Evolutionary conservation across 1,140 invertebrate species (phyloP).

Genomic region (Propsilocerus akamusi): DNA sequence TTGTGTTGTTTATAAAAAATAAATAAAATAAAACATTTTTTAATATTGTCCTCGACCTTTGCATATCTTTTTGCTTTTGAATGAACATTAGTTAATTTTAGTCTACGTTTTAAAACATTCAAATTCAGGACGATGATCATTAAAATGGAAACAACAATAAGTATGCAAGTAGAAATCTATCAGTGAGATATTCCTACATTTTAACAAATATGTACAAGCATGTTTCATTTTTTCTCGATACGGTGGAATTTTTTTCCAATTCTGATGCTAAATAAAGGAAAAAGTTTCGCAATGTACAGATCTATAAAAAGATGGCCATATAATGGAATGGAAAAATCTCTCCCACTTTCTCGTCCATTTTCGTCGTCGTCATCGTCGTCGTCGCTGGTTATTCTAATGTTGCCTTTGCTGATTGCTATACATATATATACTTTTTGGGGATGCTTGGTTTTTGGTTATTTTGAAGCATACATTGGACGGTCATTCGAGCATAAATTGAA

Average conservation of each 20-base stretch:
- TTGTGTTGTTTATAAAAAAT: too few relatives aligned
- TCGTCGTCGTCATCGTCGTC: not conserved
- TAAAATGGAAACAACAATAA: too few relatives aligned
- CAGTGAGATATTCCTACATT: not conserved
- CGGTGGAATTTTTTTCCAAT: not conserved
- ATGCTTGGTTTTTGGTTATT: not conserved
- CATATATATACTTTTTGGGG: not conserved
- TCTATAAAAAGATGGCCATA: too few relatives aligned
- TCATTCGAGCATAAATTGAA: conserved; percentile 3
- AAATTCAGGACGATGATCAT: too few relatives aligned
- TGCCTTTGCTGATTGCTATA: not conserved
- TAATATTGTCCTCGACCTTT: too few relatives aligned
- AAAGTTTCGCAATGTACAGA: not conserved
- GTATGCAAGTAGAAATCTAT: not conserved
- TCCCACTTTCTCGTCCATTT: not conserved
- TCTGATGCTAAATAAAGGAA: conserved; percentile 1
- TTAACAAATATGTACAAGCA: not conserved
- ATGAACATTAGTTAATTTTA: too few relatives aligned
- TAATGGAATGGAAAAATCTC: too few relatives aligned
- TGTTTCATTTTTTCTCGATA: not conserved
- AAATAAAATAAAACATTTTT: too few relatives aligned
- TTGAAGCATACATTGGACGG: not conserved
- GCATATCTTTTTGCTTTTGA: too few relatives aligned
- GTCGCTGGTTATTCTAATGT: not conserved
- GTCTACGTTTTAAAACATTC: too few relatives aligned